phyloP scores from a whole-genome alignment of 2,888 invertebrate species.

The Encarsia formosa region DNA sequence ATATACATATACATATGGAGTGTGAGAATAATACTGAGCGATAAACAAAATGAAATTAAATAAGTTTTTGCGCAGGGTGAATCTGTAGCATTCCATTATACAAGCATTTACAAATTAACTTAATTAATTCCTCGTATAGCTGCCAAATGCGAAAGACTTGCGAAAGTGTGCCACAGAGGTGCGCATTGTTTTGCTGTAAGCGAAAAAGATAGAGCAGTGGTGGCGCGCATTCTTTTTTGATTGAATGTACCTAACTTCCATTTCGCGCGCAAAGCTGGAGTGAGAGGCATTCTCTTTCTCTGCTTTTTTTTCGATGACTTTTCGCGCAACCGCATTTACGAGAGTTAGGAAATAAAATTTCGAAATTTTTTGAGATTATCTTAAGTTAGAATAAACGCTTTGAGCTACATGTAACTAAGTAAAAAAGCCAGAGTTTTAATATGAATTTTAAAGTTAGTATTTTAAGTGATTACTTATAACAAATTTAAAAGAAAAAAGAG shows the following conservation, averaged over 20 bases:
- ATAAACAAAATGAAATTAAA: neutral
- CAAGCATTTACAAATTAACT: constrained; percentile 28
- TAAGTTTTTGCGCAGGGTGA: too few species aligned
- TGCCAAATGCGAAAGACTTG: constrained; percentile 27
- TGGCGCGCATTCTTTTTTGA: constrained; percentile 8
- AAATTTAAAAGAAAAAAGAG: constrained; percentile 7
- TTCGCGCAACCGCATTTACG: constrained; percentile 28
- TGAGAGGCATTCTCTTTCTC: constrained; percentile 17
- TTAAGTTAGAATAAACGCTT: constrained; percentile 30
- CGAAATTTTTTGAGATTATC: constrained; percentile 41
- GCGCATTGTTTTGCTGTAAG: constrained; percentile 33
- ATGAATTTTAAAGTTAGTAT: constrained; percentile 27
- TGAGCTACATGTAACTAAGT: constrained; percentile 33
- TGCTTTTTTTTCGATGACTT: constrained; percentile 15
- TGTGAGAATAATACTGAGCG: too few species aligned
- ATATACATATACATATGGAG: too few species aligned
- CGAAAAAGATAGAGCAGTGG: constrained; percentile 1
- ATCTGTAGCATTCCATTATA: constrained; percentile 26
- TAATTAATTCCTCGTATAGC: constrained; percentile 25
- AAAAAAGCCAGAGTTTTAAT: constrained; percentile 32
- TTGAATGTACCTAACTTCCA: constrained; percentile 23
- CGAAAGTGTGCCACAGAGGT: constrained; percentile 26
- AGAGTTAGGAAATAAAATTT: constrained; percentile 29
- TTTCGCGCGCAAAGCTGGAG: constrained; percentile 1
- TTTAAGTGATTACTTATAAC: constrained; percentile 16